These are phyloP conservation scores for Porites australiensis DNA, from an alignment of 64 coral and sea anemone species.

Conservation along the genomic window DNA sequence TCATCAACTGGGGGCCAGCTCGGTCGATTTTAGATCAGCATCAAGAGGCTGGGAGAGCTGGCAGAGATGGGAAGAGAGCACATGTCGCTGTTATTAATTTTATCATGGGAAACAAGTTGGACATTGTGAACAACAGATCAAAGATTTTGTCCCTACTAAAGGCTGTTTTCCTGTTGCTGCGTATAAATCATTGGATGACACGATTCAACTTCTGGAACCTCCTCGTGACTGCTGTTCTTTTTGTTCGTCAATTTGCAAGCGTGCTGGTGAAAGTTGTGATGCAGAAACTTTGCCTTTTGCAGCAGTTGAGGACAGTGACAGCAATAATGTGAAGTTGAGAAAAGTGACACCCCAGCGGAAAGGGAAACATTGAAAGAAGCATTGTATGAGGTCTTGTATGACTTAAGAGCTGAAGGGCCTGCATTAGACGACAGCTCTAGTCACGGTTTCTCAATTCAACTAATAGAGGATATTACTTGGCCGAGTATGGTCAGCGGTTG, in stretches of 20 bases:
- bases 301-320: too few relatives aligned
- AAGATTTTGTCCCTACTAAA: slow-evolving; percentile 30
- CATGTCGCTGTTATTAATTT: slow-evolving; percentile 12
- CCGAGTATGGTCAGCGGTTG: too few relatives aligned
- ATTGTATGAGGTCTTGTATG: slow-evolving; percentile 17
- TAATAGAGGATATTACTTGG: slow-evolving; percentile 50
- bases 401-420: neutral
- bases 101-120: slow-evolving; percentile 58
- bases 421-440: slow-evolving; percentile 18
- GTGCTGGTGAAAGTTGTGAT: neutral
- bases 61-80: slow-evolving; percentile 17
- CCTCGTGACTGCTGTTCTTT: slow-evolving; percentile 38
- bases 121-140: slow-evolving; percentile 49
- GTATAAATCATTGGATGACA: slow-evolving; percentile 7
- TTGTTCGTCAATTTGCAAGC: slow-evolving; percentile 5
- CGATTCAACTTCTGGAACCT: neutral
- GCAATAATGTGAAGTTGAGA: slow-evolving; percentile 8
- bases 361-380: slow-evolving; percentile 12
- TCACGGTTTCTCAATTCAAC: slow-evolving; percentile 57
- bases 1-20: slow-evolving; percentile 35
- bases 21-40: slow-evolving; percentile 3
- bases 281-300: slow-evolving; percentile 24
- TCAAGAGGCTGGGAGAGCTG: slow-evolving; percentile 32
- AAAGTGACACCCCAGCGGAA: neutral
- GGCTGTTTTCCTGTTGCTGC: slow-evolving; percentile 17